Evolutionary conservation across 2,113 vertebrate species (phyloP).

Genomic region (Struthidea cinerea): DNA sequence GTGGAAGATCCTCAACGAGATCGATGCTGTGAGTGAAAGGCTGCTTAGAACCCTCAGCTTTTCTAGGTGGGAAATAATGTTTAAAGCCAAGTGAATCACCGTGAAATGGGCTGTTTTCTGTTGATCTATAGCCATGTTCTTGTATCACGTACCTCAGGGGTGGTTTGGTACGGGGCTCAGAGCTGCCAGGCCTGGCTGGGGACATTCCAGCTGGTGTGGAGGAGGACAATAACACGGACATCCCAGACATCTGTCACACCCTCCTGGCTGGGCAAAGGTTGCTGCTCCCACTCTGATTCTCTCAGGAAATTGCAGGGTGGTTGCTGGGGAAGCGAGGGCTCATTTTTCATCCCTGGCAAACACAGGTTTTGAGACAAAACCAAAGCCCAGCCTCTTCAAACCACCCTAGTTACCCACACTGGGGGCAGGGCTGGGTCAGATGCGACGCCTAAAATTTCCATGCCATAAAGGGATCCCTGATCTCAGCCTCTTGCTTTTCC

Average conservation of each 20-base stretch:
- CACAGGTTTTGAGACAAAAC: not conserved
- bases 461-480: not conserved
- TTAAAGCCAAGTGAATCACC: fast-evolving
- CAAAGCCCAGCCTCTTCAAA: not conserved
- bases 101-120: not conserved
- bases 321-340: not conserved
- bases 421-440: not conserved
- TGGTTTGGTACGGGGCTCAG: not conserved
- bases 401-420: not conserved
- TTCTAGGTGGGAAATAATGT: not conserved
- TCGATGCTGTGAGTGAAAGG: conserved; percentile 85
- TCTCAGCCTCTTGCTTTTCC: not conserved
- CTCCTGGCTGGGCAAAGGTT: not conserved
- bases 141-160: fast-evolving
- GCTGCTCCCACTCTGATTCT: not conserved
- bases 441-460: fast-evolving
- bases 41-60: not conserved
- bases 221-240: not conserved
- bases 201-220: not conserved
- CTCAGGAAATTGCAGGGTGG: not conserved
- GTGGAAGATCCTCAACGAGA: conserved; percentile 98
- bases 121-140: fast-evolving
- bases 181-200: not conserved
- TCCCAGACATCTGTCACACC: not conserved
- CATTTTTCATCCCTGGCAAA: not conserved